phyloP scores from a whole-genome alignment of 2,113 vertebrate genomes.

The Lophura nycthemera region DNA sequence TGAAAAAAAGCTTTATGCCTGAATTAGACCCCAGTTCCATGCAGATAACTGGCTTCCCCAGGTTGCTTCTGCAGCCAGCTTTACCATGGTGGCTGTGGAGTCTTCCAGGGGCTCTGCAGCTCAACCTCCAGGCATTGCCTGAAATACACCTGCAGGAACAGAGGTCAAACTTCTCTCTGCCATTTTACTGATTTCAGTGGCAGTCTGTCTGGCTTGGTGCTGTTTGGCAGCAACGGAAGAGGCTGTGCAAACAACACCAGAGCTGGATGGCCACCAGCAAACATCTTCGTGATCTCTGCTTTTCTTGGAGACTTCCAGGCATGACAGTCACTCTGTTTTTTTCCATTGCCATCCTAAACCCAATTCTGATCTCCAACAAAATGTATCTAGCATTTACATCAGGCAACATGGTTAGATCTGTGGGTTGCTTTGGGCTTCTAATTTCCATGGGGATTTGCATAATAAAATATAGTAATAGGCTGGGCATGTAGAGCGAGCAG shows the following conservation, averaged over 20 bases:
- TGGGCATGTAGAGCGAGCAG: not conserved
- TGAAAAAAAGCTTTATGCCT: not conserved
- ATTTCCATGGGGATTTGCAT: slow-evolving; percentile 53
- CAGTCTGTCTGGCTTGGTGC: not conserved
- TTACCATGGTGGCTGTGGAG: not conserved
- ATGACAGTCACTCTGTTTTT: not conserved
- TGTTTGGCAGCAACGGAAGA: not conserved
- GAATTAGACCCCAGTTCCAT: not conserved
- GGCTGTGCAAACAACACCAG: not conserved
- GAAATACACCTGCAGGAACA: not conserved
- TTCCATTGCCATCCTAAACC: not conserved
- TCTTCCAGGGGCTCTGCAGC: not conserved
- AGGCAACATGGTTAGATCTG: not conserved
- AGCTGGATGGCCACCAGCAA: not conserved
- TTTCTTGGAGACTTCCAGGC: not conserved
- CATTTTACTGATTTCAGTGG: not conserved
- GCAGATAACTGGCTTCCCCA: not conserved
- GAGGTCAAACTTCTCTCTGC: not conserved
- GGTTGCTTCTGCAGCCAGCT: not conserved
- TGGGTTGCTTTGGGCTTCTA: slow-evolving; percentile 51
- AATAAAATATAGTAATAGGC: slow-evolving; percentile 34
- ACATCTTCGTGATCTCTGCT: not conserved
- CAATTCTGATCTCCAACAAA: not conserved
- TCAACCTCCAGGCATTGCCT: not conserved
- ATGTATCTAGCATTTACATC: not conserved